These are phyloP conservation scores for Ibycter americanus DNA, from an alignment of 2,797 vertebrate genomes.

Conservation along the genomic window DNA sequence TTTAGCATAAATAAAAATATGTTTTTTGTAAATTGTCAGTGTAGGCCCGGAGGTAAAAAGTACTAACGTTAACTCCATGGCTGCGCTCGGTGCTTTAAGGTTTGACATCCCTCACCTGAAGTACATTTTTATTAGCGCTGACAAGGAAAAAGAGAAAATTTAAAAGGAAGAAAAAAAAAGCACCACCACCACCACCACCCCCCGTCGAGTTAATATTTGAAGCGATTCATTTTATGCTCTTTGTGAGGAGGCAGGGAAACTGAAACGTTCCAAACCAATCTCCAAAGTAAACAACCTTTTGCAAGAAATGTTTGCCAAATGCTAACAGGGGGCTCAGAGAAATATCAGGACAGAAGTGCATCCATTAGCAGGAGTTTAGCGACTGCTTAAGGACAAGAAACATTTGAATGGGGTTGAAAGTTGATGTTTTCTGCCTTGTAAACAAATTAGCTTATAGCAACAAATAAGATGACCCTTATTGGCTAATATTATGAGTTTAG, in stretches of 20 bases:
- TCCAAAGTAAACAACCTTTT: conserved; percentile 13
- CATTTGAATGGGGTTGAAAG: background rate
- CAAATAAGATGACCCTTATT: background rate
- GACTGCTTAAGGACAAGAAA: background rate
- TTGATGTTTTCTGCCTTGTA: background rate
- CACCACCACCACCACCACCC: too few species aligned
- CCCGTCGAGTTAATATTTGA: background rate
- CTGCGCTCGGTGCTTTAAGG: rapidly evolving
- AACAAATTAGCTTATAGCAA: conserved; percentile 43
- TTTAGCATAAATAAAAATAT: rapidly evolving
- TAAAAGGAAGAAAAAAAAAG: too few species aligned
- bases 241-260: background rate
- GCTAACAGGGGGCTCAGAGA: background rate
- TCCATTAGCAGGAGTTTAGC: conserved; percentile 45
- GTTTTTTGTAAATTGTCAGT: rapidly evolving
- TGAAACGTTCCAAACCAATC: conserved; percentile 19
- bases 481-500: background rate
- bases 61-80: rapidly evolving
- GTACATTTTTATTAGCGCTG: rapidly evolving
- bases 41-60: background rate
- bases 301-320: conserved; percentile 42
- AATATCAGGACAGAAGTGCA: background rate
- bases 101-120: background rate
- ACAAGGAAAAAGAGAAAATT: background rate
- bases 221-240: background rate